A percentile compares a stretch with the other conserved stretches of the same genome.
These are phyloP conservation scores for Uropetala carovei DNA, from an alignment of 2,888 invertebrate genomes.

Conservation along the genomic window DNA sequence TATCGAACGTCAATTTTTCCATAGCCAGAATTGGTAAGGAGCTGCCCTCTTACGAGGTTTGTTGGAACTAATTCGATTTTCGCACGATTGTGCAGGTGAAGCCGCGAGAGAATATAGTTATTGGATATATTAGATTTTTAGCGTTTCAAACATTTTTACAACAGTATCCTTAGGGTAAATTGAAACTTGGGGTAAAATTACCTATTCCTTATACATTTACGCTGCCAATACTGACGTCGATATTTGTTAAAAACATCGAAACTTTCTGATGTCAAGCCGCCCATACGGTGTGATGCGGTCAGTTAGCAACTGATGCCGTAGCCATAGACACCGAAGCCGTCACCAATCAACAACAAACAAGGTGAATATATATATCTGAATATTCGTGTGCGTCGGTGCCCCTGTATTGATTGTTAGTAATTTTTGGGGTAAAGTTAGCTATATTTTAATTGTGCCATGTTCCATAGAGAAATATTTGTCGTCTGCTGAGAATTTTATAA, in stretches of 20 bases:
- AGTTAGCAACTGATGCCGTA: slow-evolving; percentile 69
- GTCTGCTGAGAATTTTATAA: slow-evolving; percentile 61
- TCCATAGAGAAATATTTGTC: slow-evolving; percentile 56
- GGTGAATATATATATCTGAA: slow-evolving; percentile 67
- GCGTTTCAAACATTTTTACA: background rate
- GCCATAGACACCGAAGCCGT: slow-evolving; percentile 69
- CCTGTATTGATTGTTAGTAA: background rate
- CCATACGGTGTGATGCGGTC: slow-evolving; percentile 67
- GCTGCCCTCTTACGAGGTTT: slow-evolving; percentile 40
- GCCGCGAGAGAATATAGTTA: slow-evolving; percentile 64
- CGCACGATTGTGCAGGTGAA: slow-evolving; percentile 31
- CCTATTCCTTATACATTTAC: background rate
- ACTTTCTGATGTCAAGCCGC: slow-evolving; percentile 60
- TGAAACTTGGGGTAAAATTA: background rate
- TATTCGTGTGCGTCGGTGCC: slow-evolving; percentile 17
- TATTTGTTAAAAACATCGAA: slow-evolving; percentile 26
- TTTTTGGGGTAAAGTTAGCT: background rate
- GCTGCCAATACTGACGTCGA: background rate
- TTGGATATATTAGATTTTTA: background rate
- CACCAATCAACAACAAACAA: slow-evolving; percentile 68
- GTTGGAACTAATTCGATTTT: slow-evolving; percentile 48
- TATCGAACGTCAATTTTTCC: slow-evolving; percentile 12
- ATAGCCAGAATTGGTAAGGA: background rate
- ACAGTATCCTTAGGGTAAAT: background rate
- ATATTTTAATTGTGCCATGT: background rate